phyloP scores from a whole-genome alignment of 2,113 vertebrate species.

The Cavia aperea region DNA sequence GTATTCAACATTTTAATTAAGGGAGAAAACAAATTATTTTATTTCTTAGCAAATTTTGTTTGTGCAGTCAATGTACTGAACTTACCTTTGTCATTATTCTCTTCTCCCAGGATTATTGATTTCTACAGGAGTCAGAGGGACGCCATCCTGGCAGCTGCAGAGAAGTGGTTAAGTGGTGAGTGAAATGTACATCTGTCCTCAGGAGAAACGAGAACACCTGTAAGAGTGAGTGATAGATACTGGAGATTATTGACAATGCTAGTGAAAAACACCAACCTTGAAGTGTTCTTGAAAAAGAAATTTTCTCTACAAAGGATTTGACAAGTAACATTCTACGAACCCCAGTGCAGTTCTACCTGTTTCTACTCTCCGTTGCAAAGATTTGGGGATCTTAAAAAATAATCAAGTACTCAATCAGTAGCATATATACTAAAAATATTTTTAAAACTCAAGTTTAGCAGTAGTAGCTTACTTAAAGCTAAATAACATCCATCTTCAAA shows the following conservation, averaged over 20 bases:
- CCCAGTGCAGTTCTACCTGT: not conserved
- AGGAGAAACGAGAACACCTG: not conserved
- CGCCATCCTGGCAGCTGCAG: conserved; percentile 86
- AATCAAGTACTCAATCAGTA: not conserved
- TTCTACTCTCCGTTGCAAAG: not conserved
- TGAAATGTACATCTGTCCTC: not conserved
- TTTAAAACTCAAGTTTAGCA: not conserved
- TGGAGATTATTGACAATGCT: not conserved
- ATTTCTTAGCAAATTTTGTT: not conserved
- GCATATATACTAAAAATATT: not conserved
- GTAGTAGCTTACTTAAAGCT: not conserved
- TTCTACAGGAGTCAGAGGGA: conserved; percentile 90
- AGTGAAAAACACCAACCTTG: not conserved
- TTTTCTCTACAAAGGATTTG: not conserved
- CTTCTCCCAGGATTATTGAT: conserved; percentile 81
- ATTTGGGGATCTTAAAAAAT: not conserved
- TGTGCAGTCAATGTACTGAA: not conserved
- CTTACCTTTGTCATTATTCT: not conserved
- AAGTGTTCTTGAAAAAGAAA: not conserved
- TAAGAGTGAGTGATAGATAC: not conserved
- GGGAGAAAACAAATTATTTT: not conserved
- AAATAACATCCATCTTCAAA: not conserved
- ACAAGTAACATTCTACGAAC: not conserved
- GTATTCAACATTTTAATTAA: not conserved
- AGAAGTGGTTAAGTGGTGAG: conserved; percentile 92